A percentile compares a stretch with the other conserved stretches of the same genome.
Conservation (phyloP, 2,113 vertebrate genomes). For the Hippocampus abdominalis region DNA sequence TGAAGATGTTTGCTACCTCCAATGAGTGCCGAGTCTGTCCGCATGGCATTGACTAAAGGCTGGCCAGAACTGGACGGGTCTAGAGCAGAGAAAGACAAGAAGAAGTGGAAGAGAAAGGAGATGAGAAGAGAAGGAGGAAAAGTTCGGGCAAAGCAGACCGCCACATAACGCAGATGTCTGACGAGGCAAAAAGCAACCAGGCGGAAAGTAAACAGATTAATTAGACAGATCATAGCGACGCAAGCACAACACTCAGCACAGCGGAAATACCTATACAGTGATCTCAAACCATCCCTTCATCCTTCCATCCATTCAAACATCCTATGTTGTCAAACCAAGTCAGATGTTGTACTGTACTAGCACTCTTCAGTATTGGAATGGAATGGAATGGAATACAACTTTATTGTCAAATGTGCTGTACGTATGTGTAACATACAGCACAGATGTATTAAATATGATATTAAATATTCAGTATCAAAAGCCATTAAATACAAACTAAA, state of each 20-base stretch:
- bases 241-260: neutral
- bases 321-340: neutral
- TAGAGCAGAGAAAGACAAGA: constrained; percentile 60
- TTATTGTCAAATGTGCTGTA: no score
- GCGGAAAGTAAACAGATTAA: constrained; percentile 3
- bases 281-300: neutral
- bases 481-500: no score
- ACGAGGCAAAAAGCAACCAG: constrained; percentile 3
- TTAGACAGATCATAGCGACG: neutral
- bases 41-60: constrained; percentile 84
- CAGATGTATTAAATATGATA: no score
- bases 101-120: neutral
- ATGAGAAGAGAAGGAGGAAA: neutral
- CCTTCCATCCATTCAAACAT: neutral
- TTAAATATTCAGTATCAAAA: no score
- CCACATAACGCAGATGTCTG: neutral
- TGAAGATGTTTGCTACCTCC: constrained; percentile 80
- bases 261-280: neutral
- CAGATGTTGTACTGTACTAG: no score
- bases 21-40: constrained; percentile 88
- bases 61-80: constrained; percentile 87
- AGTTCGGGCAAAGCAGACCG: neutral
- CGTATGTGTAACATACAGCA: no score
- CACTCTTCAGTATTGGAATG: no score
- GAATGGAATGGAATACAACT: no score